Evolutionary conservation across 1,140 invertebrate genomes (phyloP), one percentile per base, ranked within the genome.

Genomic region (Agrilus planipennis): DNA sequence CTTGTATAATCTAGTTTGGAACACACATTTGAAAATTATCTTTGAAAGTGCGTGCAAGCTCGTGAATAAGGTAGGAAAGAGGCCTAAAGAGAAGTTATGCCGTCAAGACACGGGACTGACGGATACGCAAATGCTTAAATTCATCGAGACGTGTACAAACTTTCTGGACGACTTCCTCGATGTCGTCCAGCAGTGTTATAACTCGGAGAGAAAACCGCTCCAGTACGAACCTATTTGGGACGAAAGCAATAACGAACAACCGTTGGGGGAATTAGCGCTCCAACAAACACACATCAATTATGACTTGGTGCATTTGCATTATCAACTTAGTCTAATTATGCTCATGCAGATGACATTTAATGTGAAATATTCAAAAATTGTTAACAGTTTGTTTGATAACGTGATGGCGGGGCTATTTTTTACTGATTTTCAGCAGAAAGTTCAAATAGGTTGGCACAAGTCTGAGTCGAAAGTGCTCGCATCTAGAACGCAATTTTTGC

Each of bases 1-100:
- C 83, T 53, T 68, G 6, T 86, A 80, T 52, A 79, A 76, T 43
- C 72, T 95, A 52, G 68, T 92, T 44, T 96, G 90, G 90, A 81
- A 80, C 34, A 81, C 84, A 38, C 86, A 89, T 54, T 61, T 91
- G 16, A 77, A 79, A 51, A 79, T 81, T 54, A 66, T 74, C 17
- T 77, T 89, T 54, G 80, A 88, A 65, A 64, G 72, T 1, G 65
- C 73, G 15, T 77, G 78, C 15, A 78, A 81, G 51, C 64, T 94
- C 2, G 80, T 93, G 27, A 89, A 93, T 50, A 93, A 91, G 67
- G 76, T 84, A 9, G 88, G 88, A 9, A 88, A 84, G 64, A 62
- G 87, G 37, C 87, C 86, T 0, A 90, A 88, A 63, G 88, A 89
- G 53, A 72, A 81, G 47, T 67, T 90, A 25, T 84, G 79, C 47